Evolutionary conservation across 2,888 invertebrate genomes (phyloP).

Genomic region (Trichogramma dendrolimi): DNA sequence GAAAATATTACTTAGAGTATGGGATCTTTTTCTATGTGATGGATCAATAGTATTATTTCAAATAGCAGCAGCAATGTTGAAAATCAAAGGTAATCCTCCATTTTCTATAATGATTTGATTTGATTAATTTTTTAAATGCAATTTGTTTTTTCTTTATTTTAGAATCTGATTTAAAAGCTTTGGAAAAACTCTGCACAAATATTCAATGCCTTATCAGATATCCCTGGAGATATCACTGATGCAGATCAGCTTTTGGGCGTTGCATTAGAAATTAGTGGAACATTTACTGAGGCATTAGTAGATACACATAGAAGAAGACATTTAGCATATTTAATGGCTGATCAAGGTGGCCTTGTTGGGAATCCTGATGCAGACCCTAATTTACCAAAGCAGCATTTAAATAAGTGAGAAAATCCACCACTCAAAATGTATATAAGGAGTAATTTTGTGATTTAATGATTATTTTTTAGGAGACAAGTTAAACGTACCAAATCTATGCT

Average conservation of each 20-base stretch:
- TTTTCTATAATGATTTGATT: not conserved
- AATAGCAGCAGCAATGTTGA: slow-evolving; percentile 89
- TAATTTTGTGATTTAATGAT: not conserved
- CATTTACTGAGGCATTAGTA: slow-evolving; percentile 77
- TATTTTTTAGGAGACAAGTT: slow-evolving; percentile 68
- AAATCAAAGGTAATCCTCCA: slow-evolving; percentile 59
- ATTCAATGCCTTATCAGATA: slow-evolving; percentile 93
- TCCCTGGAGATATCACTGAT: slow-evolving; percentile 90
- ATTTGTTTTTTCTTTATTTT: slow-evolving; percentile 35
- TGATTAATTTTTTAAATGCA: slow-evolving; percentile 2
- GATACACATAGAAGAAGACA: slow-evolving; percentile 89
- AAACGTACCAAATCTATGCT: slow-evolving; percentile 87
- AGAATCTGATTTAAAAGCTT: slow-evolving; percentile 74
- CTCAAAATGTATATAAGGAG: slow-evolving; percentile 1
- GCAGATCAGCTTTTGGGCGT: slow-evolving; percentile 80
- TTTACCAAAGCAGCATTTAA: slow-evolving; percentile 88
- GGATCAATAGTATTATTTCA: slow-evolving; percentile 93
- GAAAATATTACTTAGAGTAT: slow-evolving; percentile 86
- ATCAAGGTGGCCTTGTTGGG: slow-evolving; percentile 87
- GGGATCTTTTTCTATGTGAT: slow-evolving; percentile 96
- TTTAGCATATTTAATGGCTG: slow-evolving; percentile 93
- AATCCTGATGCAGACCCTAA: slow-evolving; percentile 86
- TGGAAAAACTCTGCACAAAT: slow-evolving; percentile 95
- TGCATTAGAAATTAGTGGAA: slow-evolving; percentile 72
- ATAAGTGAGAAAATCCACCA: slow-evolving; percentile 51